A percentile compares a stretch with the other conserved stretches of the same genome.
Evolutionary conservation across 2,113 vertebrate genomes (phyloP).

Genomic region (Gallinago media): DNA sequence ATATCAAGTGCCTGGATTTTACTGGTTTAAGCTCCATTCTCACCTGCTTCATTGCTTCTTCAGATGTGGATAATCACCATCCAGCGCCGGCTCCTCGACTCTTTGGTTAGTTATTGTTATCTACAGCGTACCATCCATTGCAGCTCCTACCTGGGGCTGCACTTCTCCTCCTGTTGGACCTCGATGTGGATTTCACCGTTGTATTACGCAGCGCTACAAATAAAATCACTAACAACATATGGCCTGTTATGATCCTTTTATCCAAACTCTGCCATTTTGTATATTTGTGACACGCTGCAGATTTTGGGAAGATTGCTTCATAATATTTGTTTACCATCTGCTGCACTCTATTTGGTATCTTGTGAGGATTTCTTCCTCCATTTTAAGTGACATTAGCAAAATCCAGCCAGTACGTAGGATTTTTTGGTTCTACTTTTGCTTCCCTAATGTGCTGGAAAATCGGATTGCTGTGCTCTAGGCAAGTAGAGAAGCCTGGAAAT

Average conservation of each 20-base stretch:
- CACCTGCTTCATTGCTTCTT: slow-evolving; percentile 16
- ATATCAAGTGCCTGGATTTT: not conserved
- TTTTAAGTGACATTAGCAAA: slow-evolving; percentile 78
- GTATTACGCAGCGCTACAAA: slow-evolving; percentile 33
- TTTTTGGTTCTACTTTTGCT: slow-evolving; percentile 73
- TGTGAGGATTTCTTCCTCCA: slow-evolving; percentile 73
- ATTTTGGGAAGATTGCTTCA: slow-evolving; percentile 77
- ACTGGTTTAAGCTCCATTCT: not conserved
- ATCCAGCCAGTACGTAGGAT: slow-evolving; percentile 64
- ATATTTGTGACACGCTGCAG: slow-evolving; percentile 70
- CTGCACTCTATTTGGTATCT: slow-evolving; percentile 72
- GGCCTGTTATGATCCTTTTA: slow-evolving; percentile 73
- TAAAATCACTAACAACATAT: slow-evolving; percentile 70
- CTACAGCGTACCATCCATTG: not conserved
- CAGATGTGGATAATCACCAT: not conserved
- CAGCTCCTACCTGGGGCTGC: slow-evolving; percentile 57
- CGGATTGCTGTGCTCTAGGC: slow-evolving; percentile 70
- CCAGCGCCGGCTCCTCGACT: not conserved
- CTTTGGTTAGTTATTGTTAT: not conserved
- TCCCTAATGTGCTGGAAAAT: slow-evolving; percentile 77
- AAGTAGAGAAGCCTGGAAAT: slow-evolving; percentile 59
- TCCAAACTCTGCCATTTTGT: slow-evolving; percentile 73
- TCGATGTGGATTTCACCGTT: slow-evolving; percentile 33
- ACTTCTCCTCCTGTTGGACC: slow-evolving; percentile 26
- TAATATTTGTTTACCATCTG: slow-evolving; percentile 81